These are phyloP conservation scores for Melinaea marsaeus DNA, from an alignment of 2,888 invertebrate genomes.

Conservation along the genomic window DNA sequence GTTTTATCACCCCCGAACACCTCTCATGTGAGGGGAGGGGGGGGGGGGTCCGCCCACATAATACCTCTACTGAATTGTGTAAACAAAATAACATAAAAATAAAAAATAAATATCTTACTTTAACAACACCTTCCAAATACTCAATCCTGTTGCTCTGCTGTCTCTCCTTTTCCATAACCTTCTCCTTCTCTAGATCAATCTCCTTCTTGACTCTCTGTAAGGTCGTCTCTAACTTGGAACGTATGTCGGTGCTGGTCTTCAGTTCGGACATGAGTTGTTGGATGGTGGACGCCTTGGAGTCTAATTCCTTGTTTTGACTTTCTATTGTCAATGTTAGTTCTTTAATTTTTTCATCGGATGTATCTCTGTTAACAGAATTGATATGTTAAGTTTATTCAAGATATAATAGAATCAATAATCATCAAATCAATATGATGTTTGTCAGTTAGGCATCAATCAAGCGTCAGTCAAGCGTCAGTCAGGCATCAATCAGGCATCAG, in stretches of 20 bases:
- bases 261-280: conserved; percentile 47
- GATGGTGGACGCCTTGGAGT: conserved; percentile 40
- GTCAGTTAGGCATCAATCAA: too few species aligned
- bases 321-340: conserved; percentile 31
- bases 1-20: too few species aligned
- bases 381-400: too few species aligned
- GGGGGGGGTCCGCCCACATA: too few species aligned
- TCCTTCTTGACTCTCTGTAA: conserved; percentile 39
- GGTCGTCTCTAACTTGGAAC: conserved; percentile 36
- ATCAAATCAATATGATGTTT: too few species aligned
- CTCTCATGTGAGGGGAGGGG: too few species aligned
- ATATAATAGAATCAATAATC: too few species aligned
- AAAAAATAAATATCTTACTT: conserved; percentile 32
- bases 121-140: conserved; percentile 37
- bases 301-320: conserved; percentile 39
- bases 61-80: not conserved
- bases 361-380: conserved; percentile 26
- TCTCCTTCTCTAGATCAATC: conserved; percentile 36
- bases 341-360: conserved; percentile 29
- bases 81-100: conserved; percentile 9
- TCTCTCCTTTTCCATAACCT: conserved; percentile 36
- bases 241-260: conserved; percentile 38
- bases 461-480: too few species aligned
- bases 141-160: conserved; percentile 36
- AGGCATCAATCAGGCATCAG: too few species aligned